Percentiles rank a stretch among this genome's conserved stretches.
Conservation (phyloP, 1,140 invertebrate species). For the Calliopsis andreniformis region DNA sequence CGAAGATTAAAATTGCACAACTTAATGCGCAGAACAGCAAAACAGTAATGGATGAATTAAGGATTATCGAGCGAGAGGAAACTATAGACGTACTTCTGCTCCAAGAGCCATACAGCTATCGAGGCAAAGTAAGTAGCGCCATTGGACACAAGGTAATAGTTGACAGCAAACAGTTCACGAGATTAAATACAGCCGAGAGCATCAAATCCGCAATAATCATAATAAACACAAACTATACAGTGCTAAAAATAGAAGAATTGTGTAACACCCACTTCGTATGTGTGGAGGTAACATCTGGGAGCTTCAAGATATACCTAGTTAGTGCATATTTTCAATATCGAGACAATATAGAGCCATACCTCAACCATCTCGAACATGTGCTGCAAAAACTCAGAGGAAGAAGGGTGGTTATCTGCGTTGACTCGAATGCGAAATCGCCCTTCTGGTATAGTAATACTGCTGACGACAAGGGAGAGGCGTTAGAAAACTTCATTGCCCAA, state of each 20-base stretch:
- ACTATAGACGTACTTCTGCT: neutral
- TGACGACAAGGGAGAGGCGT: no score
- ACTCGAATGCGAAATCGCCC: neutral
- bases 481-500: neutral
- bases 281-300: neutral
- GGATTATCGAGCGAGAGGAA: neutral
- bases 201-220: neutral
- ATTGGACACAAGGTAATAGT: neutral
- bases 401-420: no score
- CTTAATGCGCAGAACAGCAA: neutral
- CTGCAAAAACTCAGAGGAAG: no score
- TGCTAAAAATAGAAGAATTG: neutral
- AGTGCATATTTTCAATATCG: no score
- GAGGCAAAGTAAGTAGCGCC: fast-evolving
- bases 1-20: neutral
- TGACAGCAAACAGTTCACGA: neutral
- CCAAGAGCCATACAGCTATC: neutral
- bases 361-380: no score
- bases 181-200: no score
- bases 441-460: no score
- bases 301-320: neutral
- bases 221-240: no score
- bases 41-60: neutral
- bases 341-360: no score
- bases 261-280: neutral